Conservation (phyloP, 2,888 invertebrate species). For the Lithosia quadra region DNA sequence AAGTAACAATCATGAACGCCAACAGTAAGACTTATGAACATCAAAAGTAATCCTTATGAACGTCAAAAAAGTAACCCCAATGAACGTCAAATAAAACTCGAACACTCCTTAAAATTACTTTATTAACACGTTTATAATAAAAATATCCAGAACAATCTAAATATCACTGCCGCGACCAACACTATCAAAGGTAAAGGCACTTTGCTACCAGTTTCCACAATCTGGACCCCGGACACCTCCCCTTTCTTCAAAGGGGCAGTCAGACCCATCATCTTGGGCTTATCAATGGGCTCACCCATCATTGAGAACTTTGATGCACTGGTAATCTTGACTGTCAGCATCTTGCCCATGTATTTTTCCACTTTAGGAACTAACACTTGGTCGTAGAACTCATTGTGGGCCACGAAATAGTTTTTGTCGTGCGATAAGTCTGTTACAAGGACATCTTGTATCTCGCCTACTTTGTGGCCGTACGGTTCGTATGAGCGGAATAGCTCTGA, state of each 20-base stretch:
- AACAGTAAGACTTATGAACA: too few relatives aligned
- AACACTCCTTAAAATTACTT: slow-evolving; percentile 36
- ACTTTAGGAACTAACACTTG: slow-evolving; percentile 94
- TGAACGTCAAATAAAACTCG: slow-evolving; percentile 48
- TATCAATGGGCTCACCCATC: slow-evolving; percentile 89
- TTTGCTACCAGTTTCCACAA: slow-evolving; percentile 52
- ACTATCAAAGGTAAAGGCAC: slow-evolving; percentile 71
- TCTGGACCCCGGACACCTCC: slow-evolving; percentile 83
- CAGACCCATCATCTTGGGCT: slow-evolving; percentile 85
- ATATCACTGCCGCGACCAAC: slow-evolving; percentile 74
- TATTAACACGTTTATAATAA: slow-evolving; percentile 16
- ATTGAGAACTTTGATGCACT: slow-evolving; percentile 92
- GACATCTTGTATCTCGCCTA: slow-evolving; percentile 91
- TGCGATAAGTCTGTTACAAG: slow-evolving; percentile 97
- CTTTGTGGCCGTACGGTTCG: slow-evolving; percentile 91
- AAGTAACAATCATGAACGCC: too few relatives aligned
- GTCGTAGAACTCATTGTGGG: slow-evolving; percentile 98
- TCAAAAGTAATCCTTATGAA: too few relatives aligned
- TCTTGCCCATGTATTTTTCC: slow-evolving; percentile 92
- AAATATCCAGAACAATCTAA: slow-evolving; percentile 74
- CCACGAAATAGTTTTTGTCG: slow-evolving; percentile 96
- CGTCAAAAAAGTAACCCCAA: neutral
- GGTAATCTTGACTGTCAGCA: slow-evolving; percentile 92
- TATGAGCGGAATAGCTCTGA: slow-evolving; percentile 97
- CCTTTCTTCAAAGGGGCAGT: slow-evolving; percentile 85